These are phyloP conservation scores for Phainopepla nitens DNA, from an alignment of 2,113 vertebrate genomes.

Conservation along the genomic window DNA sequence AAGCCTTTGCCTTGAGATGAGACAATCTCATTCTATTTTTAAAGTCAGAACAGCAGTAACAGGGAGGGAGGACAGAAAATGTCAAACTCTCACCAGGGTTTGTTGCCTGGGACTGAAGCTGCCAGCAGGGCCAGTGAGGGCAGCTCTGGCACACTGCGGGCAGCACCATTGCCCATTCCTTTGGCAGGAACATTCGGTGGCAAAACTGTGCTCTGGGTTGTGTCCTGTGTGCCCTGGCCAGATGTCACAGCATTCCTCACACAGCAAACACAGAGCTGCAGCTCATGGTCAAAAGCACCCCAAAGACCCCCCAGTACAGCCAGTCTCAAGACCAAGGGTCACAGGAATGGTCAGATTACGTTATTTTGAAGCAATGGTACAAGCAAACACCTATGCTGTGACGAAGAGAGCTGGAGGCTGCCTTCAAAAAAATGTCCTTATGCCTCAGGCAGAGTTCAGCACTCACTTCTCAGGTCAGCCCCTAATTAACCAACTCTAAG, in stretches of 20 bases:
- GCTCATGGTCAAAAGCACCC: neutral
- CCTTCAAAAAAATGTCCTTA: neutral
- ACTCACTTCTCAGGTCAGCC: neutral
- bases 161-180: neutral
- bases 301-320: neutral
- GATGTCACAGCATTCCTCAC: neutral
- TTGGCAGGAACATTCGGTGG: neutral
- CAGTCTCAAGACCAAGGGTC: neutral
- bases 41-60: neutral
- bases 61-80: neutral
- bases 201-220: neutral
- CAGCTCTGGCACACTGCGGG: accelerated
- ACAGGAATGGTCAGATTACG: accelerated
- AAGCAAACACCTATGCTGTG: neutral
- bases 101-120: neutral
- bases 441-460: neutral
- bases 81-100: neutral
- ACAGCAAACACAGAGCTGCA: neutral
- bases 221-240: neutral
- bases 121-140: accelerated
- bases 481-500: neutral
- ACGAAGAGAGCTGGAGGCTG: neutral
- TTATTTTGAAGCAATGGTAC: neutral
- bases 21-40: conserved; percentile 6
- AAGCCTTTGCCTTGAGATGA: conserved; percentile 8